Evolutionary conservation across 1,140 invertebrate species (phyloP), one percentile per base, ranked within the genome.

Genomic region (Oppia nitens): DNA sequence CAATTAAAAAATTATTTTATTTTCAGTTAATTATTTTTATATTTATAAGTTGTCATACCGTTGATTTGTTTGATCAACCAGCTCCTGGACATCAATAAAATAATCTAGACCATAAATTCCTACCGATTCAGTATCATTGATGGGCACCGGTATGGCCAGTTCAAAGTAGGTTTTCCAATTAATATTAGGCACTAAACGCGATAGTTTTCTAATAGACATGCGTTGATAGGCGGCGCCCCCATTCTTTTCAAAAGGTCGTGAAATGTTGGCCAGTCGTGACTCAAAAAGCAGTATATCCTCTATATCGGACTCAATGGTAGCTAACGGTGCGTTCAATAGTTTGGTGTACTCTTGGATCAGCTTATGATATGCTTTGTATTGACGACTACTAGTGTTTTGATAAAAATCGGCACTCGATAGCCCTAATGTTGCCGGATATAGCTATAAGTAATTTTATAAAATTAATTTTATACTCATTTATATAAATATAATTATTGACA

Each of bases 341-440:
- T 3, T n/a, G 12, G 20, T 20, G 1, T 20, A 12, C 1, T 51
- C n/a, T 2, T 17, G 73, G 60, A 90, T 80, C 68, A 84, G 88
- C 45, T 77, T 74, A 66, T 81, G 79, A 66, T 92, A 92, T 1
- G 87, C 86, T 45, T 80, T 73, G 24, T 90, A 69, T 20, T 68
- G 62, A 2, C 51, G 53, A 17, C 54, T 60, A 64, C 86, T 85
- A 27, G 78, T 73, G 60, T 74, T 72, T 17, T 90, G 73, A 70
- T 84, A 91, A 68, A 91, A 91, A 65, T 90, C 86, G 52, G 83
- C 76, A 12, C 84, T 85, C 14, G 87, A 86, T 62, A 92, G 74
- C 21, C 86, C 87, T 62, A 92, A 74, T n/a, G 79, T 80, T 0
- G 85, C 84, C 72, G 92, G 86, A 74, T 92, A 87, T 63, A 92